Evolutionary conservation across 2,113 vertebrate species (phyloP).

Genomic region (Trichechus manatus): DNA sequence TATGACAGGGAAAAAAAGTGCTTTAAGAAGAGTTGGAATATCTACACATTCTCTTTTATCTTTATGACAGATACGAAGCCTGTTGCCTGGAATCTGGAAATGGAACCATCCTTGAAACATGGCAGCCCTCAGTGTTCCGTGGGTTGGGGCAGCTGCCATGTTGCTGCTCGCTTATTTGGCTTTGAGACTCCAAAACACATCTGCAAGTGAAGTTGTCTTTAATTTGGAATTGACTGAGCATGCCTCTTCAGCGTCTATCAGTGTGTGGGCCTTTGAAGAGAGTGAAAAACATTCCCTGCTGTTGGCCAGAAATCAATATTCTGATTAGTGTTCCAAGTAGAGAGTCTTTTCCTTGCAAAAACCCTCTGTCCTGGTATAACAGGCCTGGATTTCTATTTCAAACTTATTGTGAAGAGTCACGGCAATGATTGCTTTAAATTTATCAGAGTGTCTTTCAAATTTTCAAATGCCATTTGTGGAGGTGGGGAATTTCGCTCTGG

Average conservation of each 20-base stretch:
- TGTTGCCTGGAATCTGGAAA: neutral
- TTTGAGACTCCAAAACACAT: neutral
- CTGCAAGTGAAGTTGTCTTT: neutral
- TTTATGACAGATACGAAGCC: neutral
- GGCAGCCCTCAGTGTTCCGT: fast-evolving
- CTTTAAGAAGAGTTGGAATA: neutral
- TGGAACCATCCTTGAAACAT: neutral
- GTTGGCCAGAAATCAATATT: slow-evolving; percentile 13
- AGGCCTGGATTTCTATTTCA: neutral
- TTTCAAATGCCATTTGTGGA: neutral
- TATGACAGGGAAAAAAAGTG: neutral
- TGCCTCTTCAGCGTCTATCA: neutral
- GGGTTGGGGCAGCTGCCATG: fast-evolving
- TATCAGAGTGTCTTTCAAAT: neutral
- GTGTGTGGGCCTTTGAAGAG: neutral
- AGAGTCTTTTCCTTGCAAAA: slow-evolving; percentile 4
- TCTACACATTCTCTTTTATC: neutral
- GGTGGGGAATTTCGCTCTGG: neutral
- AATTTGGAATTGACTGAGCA: neutral
- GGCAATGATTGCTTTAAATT: neutral
- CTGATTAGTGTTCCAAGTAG: neutral
- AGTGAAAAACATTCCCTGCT: neutral
- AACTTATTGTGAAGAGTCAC: neutral
- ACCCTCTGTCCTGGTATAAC: neutral
- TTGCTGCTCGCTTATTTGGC: neutral